Evolutionary conservation across 2,797 vertebrate genomes (phyloP).

Genomic region (Sebastolobus alascanus): DNA sequence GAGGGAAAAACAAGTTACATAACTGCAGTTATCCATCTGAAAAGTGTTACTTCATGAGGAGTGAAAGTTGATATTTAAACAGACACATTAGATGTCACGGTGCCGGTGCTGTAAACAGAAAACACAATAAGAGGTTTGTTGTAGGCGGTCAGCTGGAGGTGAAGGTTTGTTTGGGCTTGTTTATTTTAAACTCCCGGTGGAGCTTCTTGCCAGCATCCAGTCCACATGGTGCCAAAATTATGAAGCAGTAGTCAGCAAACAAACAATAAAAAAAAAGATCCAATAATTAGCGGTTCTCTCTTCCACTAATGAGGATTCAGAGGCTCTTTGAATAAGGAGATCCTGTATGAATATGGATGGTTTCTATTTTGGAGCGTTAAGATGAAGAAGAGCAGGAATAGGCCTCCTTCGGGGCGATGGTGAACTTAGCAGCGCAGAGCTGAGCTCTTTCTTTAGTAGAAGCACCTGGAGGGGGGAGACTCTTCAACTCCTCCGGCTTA

Average conservation of each 20-base stretch:
- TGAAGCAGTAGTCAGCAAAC: conserved; percentile 57
- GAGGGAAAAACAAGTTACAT: neutral
- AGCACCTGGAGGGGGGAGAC: conserved; percentile 16
- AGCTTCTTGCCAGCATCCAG: conserved; percentile 23
- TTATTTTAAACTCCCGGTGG: neutral
- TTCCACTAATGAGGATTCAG: conserved; percentile 63
- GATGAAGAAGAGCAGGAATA: conserved; percentile 23
- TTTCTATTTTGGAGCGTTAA: conserved; percentile 62
- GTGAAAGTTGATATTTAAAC: neutral
- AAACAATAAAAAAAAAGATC: conserved; percentile 36
- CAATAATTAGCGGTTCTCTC: conserved; percentile 57
- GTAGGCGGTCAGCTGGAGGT: conserved; percentile 32
- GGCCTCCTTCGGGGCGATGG: conserved; percentile 36
- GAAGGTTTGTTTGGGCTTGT: conserved; percentile 43
- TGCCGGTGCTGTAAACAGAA: neutral
- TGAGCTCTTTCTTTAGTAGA: conserved; percentile 27
- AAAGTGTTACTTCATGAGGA: neutral
- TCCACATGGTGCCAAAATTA: conserved; percentile 13
- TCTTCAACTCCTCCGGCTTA: conserved; percentile 11
- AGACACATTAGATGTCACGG: neutral
- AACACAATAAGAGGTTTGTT: conserved; percentile 7
- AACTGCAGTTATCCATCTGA: neutral
- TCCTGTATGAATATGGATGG: conserved; percentile 71
- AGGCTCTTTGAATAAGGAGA: conserved; percentile 34
- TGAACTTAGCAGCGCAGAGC: conserved; percentile 34